A percentile compares a stretch with the other conserved stretches of the same genome.
phyloP scores from a whole-genome alignment of 1,140 invertebrate genomes.

The Atta colombica region DNA sequence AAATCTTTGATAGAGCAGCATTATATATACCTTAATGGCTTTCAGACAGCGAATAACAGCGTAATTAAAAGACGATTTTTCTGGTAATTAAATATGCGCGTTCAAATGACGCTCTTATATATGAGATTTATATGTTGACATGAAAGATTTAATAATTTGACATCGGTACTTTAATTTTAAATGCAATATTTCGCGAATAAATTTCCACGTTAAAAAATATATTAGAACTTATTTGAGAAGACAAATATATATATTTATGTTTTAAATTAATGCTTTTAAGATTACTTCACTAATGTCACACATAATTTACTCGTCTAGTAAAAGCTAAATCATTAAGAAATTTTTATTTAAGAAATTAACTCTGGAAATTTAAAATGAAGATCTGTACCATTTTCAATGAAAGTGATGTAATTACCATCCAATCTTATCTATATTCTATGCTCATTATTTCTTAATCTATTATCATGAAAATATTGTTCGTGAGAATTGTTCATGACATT shows the following conservation, averaged over 20 bases:
- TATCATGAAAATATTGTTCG: neutral
- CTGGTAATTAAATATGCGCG: conserved; percentile 41
- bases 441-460: neutral
- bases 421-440: neutral
- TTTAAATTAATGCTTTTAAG: neutral
- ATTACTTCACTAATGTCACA: neutral
- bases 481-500: neutral
- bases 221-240: neutral
- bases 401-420: neutral
- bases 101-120: conserved; percentile 7
- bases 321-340: conserved; percentile 6
- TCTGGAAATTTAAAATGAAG: neutral
- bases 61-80: conserved; percentile 44
- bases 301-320: neutral
- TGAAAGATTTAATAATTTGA: neutral
- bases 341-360: conserved; percentile 6
- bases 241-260: neutral
- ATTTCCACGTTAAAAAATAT: neutral
- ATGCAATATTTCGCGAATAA: neutral
- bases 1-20: conserved; percentile 7
- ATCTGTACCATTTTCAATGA: neutral
- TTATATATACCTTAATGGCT: neutral
- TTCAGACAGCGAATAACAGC: neutral
- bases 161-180: neutral
- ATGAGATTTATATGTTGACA: neutral